phyloP scores from a whole-genome alignment of 2,888 invertebrate species.

The Drosophila barbarae region DNA sequence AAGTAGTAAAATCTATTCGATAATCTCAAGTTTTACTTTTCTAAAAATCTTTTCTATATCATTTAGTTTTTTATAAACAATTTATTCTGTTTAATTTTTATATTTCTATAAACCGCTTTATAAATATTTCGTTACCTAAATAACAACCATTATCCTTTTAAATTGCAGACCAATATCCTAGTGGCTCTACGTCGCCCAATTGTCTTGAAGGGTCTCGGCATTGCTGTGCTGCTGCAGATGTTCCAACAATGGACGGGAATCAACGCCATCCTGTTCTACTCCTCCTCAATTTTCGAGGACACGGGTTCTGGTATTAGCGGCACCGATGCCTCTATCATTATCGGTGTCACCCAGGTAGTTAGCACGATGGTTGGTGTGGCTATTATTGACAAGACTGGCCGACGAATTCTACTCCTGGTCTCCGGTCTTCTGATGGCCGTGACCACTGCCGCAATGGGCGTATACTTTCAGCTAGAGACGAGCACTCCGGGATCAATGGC shows the following conservation, averaged over 20 bases:
- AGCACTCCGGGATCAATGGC: constrained; percentile 76
- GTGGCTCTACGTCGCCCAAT: constrained; percentile 82
- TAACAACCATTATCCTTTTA: background rate
- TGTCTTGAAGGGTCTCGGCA: constrained; percentile 84
- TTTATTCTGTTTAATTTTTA: background rate
- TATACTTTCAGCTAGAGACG: constrained; percentile 82
- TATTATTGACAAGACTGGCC: constrained; percentile 88
- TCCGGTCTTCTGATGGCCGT: constrained; percentile 87
- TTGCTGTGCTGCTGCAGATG: constrained; percentile 88
- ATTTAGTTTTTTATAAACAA: background rate
- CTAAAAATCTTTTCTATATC: no score
- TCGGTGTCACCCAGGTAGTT: constrained; percentile 87
- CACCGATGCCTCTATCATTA: constrained; percentile 85
- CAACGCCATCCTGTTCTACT: constrained; percentile 90
- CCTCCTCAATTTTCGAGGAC: constrained; percentile 85
- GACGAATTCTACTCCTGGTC: constrained; percentile 86
- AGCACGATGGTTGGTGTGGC: constrained; percentile 84
- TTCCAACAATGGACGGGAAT: constrained; percentile 92
- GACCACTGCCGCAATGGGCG: constrained; percentile 84
- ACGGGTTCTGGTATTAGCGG: constrained; percentile 80
- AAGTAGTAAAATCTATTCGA: background rate
- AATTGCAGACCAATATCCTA: constrained; percentile 79
- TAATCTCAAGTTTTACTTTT: background rate
- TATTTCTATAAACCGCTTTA: background rate
- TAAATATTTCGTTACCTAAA: background rate